Base-by-base conservation (phyloP, 2,888 invertebrate species). In the Punctoribates punctum region DNA sequence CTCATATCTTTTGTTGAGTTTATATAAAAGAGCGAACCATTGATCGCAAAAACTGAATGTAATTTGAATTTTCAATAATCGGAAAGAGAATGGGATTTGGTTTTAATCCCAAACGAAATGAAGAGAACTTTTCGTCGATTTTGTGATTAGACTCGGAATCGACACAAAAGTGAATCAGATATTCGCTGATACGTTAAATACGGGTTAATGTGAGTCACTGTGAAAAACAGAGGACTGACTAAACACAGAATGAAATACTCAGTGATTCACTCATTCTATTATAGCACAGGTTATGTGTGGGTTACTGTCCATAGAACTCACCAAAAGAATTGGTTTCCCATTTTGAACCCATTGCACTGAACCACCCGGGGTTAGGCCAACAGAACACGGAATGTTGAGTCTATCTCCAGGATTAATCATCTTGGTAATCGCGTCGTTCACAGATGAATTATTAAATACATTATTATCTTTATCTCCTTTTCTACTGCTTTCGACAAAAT, bases 331-430 rank as follows among this genome's bases (percentile, higher is more conserved):
- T 5, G 80, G 79, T 25, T 78, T 74, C 2, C 79, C 79, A 65
- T 81, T 77, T 54, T 78, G 78, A 23, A 80, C 67, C 80, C 80
- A 81, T 72, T 80, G 80, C 23, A 81, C 77, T 29, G 80, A 80
- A 25, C 80, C 79, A 5, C 80, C 80, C 11, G 79, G 79, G 6
- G 77, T 79, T 20, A 78, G 77, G 8, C 65, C 65, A 38, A 81
- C 74, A 3, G 79, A 79, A 73, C 81, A 81, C 1, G 81, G 80
- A 25, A 81, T 79, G 73, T 78, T 77, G 57, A 81, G 74, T 27
- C 76, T 65, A 34, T 78, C 80, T 3, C 81, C 81, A 20, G 75
- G 73, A 62, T 75, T 75, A 60, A 75, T 73, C 72, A 65, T 72
- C n/a, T 60, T 48, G 23, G 75, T 67, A 67, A 75, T 51, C 51